Base-by-base conservation (phyloP, 2,888 invertebrate species). In the Dascillus cervinus region DNA sequence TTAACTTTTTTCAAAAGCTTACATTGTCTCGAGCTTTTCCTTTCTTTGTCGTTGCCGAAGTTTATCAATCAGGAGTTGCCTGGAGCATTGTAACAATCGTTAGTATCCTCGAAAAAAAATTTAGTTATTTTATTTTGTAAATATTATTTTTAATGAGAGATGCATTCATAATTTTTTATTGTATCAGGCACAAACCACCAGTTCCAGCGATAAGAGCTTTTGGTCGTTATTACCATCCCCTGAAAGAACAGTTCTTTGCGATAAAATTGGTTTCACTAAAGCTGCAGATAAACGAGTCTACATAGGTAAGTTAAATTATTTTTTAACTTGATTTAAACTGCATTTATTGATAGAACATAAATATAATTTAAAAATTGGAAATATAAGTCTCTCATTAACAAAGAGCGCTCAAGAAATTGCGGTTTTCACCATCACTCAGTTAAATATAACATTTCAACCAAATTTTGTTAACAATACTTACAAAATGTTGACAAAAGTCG, bases 361-460 rank as follows among this genome's bases (percentile, higher is more conserved):
- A 63, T 65, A 83, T 36, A 82, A 82, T 60, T 69, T 87, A 41
- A 80, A 84, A 1, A 58, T 87, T 28, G 82, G 81, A 9, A 83
- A 83, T 56, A 77, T 79, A 45, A 79, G 79, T 2, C 38, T 84
- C 32, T 78, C 79, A 6, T 61, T 86, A 27, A 67, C 79, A 46
- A 81, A 77, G 52, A 39, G 39, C 9, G 71, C 76, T 37, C 73
- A 72, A 33, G 85, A 86, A 63, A 74, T 86, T 6, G 55, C 84
- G 35, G 78, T 82, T 11, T 60, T 81, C 42, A 82, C 82, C 0
- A 56, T 86, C 37, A 81, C 82, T 0, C 84, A 86, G 61, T 75
- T 82, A 48, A 58, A 54, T 26, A 41, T 57, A 6, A 47, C 48
- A 3, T 43, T 55, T n/a, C 44, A 53, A 12, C 64, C 64, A 6